Evolutionary conservation across 2,888 invertebrate genomes (phyloP), one percentile per base, ranked within the genome.

Genomic region (Cephus nigrinus): DNA sequence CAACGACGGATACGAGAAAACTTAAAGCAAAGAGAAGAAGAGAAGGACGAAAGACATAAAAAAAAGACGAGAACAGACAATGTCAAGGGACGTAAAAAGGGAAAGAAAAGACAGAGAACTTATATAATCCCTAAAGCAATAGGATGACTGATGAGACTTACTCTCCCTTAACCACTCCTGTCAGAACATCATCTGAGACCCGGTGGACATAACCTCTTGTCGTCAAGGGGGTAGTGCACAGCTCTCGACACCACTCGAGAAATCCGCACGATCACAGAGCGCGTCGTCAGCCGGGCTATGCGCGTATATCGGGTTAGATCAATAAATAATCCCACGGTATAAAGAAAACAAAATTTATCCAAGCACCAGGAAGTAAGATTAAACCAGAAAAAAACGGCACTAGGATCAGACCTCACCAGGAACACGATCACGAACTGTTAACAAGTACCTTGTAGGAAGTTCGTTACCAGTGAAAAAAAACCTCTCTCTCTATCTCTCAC

Each of bases 131-230:
- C 55, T 55, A 23, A 55, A 55, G 55, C 23, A 55, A 55, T 55
- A 55, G 55, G 23, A 55, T 55, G 55, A 55, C 55, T 55, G 55
- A 55, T 55, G 55, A 55, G 55, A 55, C 55, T 55, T 55, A 55
- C 74, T 74, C 74, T 33, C 33, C 36, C 35, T 36, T 34, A 32
- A 81, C 82, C 83, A 83, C 84, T 82, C 40, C 78, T 85, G 86
- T 88, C 87, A 87, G 83, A 86, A 84, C 86, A 87, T 88, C 86
- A 87, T 88, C 85, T 55, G 84, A 84, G 82, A 79, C 78, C 76
- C 80, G 75, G 68, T 76, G 81, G 81, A 83, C 86, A 85, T 85
- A 85, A 84, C 83, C 82, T 84, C 84, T 78, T 40, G 55, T 55
- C 69, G 76, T 68, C 32, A 33, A 55, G 34, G n/a, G 31, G n/a